phyloP scores from a whole-genome alignment of 35 echinoderm and acorn worm species.

The Stichopus chloronotus region DNA sequence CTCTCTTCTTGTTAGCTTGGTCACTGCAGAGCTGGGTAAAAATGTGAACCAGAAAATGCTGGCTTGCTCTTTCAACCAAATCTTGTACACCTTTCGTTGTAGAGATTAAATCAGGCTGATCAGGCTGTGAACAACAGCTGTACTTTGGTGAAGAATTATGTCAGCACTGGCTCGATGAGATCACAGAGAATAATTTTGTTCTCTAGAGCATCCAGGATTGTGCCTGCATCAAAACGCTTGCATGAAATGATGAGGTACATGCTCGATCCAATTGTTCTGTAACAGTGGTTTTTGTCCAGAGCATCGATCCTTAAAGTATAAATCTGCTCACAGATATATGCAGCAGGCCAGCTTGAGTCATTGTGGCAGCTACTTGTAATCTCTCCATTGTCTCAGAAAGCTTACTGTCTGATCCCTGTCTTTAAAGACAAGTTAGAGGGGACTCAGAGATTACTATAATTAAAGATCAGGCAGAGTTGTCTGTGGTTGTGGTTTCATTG shows the following conservation, averaged over 20 bases:
- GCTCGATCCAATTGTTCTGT: slow-evolving; percentile 34
- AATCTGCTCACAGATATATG: slow-evolving; percentile 31
- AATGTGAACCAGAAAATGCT: too few relatives aligned
- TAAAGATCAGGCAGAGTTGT: slow-evolving; percentile 7
- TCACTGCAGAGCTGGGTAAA: too few relatives aligned
- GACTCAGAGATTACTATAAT: too few relatives aligned
- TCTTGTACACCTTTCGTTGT: neutral
- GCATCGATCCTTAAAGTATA: slow-evolving; percentile 30
- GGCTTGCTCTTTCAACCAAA: too few relatives aligned
- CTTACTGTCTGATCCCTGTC: slow-evolving; percentile 26
- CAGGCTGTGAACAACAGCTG: neutral
- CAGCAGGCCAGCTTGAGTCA: slow-evolving; percentile 33
- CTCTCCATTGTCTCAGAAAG: slow-evolving; percentile 24
- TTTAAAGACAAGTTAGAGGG: slow-evolving; percentile 2
- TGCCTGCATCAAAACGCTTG: slow-evolving; percentile 23
- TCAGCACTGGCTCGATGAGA: too few relatives aligned
- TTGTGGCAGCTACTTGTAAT: slow-evolving; percentile 35
- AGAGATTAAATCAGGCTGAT: neutral
- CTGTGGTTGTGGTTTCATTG: slow-evolving; percentile 7
- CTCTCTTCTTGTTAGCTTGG: too few relatives aligned
- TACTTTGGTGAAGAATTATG: too few relatives aligned
- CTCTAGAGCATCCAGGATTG: too few relatives aligned
- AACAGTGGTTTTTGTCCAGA: slow-evolving; percentile 35
- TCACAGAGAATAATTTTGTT: too few relatives aligned
- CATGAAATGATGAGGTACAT: slow-evolving; percentile 35